Conservation (phyloP, 2,113 vertebrate genomes). For the Anseranas semipalmata region DNA sequence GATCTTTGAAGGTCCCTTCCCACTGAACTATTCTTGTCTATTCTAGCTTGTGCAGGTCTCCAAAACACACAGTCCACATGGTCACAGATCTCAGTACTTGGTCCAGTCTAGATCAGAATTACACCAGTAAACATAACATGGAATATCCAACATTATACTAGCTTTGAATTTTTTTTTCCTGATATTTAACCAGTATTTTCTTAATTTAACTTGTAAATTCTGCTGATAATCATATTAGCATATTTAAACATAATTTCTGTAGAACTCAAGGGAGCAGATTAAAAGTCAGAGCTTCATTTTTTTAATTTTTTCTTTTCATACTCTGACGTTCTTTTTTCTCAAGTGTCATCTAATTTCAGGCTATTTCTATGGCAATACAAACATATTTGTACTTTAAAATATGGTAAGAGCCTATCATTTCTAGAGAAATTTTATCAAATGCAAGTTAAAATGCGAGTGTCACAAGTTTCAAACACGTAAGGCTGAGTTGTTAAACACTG, state of each 20-base stretch:
- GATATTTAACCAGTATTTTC: background rate
- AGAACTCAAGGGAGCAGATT: background rate
- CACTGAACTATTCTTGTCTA: background rate
- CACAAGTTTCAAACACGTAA: background rate
- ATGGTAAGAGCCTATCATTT: background rate
- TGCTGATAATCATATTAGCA: background rate
- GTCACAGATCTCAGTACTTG: background rate
- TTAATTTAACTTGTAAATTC: background rate
- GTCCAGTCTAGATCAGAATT: background rate
- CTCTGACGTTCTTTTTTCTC: background rate
- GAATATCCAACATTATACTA: background rate
- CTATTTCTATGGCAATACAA: background rate
- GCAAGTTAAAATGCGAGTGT: background rate
- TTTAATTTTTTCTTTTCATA: background rate
- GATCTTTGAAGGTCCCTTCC: background rate
- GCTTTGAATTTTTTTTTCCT: background rate
- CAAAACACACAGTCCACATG: background rate
- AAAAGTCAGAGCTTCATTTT: background rate
- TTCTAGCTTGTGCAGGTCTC: background rate
- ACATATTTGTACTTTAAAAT: background rate
- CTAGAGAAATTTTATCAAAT: background rate
- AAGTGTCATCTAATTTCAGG: background rate
- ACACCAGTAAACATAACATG: background rate
- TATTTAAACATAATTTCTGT: background rate
- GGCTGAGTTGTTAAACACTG: background rate